These are phyloP conservation scores for Anser brachyrhynchus DNA, from an alignment of 2,113 vertebrate species.

Conservation along the genomic window DNA sequence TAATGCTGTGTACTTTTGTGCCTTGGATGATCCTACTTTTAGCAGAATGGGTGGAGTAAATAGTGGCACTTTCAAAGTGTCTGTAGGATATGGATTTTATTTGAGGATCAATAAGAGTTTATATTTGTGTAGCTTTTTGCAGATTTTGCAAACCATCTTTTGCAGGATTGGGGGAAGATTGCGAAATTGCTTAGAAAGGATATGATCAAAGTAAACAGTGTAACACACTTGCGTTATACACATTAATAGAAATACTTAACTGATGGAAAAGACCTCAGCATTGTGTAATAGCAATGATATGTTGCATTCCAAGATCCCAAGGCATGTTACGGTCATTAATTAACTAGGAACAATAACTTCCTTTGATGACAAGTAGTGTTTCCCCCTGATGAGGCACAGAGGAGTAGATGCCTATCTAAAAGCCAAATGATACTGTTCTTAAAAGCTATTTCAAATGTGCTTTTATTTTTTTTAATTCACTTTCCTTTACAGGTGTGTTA, in stretches of 20 bases:
- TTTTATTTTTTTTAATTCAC: neutral
- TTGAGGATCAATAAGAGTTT: neutral
- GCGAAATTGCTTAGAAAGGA: conserved; percentile 5
- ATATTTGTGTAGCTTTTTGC: neutral
- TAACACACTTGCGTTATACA: neutral
- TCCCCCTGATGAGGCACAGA: conserved; percentile 35
- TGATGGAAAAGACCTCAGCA: conserved; percentile 3
- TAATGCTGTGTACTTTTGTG: fast-evolving
- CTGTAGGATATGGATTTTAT: neutral
- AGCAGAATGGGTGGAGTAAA: neutral
- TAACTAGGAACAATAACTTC: conserved; percentile 50
- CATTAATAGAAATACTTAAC: conserved; percentile 13
- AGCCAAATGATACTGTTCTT: neutral
- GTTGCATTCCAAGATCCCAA: conserved; percentile 21
- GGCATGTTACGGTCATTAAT: conserved; percentile 36
- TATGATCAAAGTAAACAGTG: neutral
- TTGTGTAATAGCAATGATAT: conserved; percentile 12
- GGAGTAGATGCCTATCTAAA: conserved; percentile 40
- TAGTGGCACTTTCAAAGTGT: neutral
- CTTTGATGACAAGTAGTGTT: conserved; percentile 49
- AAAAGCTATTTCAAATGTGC: neutral
- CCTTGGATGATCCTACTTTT: neutral
- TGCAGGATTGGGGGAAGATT: neutral
- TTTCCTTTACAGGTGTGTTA: neutral
- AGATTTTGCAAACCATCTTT: neutral